Conservation (phyloP, 2,888 invertebrate genomes). For the Mimas tiliae region DNA sequence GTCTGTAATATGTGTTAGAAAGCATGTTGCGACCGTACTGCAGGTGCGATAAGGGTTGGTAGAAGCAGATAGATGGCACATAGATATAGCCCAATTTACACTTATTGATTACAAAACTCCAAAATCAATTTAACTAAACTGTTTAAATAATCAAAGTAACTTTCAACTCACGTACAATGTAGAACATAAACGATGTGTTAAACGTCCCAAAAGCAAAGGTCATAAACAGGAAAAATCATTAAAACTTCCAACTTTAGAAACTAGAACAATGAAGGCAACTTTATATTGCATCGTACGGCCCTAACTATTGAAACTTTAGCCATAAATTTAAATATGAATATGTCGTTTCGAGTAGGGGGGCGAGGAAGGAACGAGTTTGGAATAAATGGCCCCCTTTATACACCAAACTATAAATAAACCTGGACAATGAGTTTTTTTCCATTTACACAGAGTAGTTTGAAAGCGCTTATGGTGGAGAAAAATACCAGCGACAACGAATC, state of each 20-base stretch:
- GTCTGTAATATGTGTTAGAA: too few species aligned
- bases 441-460: background rate
- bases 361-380: constrained; percentile 36
- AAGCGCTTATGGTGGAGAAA: background rate
- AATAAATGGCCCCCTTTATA: constrained; percentile 28
- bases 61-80: too few species aligned
- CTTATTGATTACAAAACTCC: too few species aligned
- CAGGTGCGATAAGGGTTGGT: too few species aligned
- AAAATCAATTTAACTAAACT: too few species aligned
- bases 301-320: constrained; percentile 71
- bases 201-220: constrained; percentile 32
- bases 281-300: constrained; percentile 63
- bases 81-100: too few species aligned
- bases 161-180: too few species aligned
- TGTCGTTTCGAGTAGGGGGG: constrained; percentile 63
- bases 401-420: constrained; percentile 14
- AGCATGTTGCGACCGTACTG: too few species aligned
- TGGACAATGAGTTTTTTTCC: constrained; percentile 6
- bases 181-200: constrained; percentile 3
- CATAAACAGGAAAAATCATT: constrained; percentile 29
- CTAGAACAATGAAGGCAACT: constrained; percentile 62
- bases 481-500: too few species aligned
- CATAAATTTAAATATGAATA: constrained; percentile 80
- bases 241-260: constrained; percentile 52
- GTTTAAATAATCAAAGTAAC: too few species aligned